phyloP scores from a whole-genome alignment of 2,797 vertebrate genomes.

The Trematomus bernacchii region DNA sequence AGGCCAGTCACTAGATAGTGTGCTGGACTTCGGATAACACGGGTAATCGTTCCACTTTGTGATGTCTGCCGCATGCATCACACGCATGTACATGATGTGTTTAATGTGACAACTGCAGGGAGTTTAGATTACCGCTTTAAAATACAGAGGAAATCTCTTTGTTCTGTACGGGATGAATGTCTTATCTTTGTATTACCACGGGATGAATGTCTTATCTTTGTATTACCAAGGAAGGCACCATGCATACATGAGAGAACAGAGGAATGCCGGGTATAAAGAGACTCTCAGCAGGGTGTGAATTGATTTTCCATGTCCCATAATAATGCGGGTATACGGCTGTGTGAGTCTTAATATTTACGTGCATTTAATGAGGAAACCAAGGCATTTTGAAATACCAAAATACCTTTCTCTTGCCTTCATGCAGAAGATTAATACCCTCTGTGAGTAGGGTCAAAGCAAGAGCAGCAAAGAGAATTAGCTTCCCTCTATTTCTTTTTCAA shows the following conservation, averaged over 20 bases:
- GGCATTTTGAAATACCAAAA: slow-evolving; percentile 44
- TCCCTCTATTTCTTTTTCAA: slow-evolving; percentile 21
- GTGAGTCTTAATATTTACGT: slow-evolving; percentile 58
- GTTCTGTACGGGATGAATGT: neutral
- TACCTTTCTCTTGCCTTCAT: slow-evolving; percentile 30
- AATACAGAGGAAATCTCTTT: neutral
- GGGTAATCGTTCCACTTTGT: slow-evolving; percentile 24
- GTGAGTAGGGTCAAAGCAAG: slow-evolving; percentile 17
- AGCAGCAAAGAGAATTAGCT: slow-evolving; percentile 4
- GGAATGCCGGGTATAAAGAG: slow-evolving; percentile 32
- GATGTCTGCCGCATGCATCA: slow-evolving; percentile 9
- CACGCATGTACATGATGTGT: slow-evolving; percentile 9
- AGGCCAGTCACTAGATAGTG: slow-evolving; percentile 64
- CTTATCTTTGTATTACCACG: slow-evolving; percentile 13
- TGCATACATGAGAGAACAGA: slow-evolving; percentile 24
- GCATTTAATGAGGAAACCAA: slow-evolving; percentile 67
- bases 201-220: too few species aligned
- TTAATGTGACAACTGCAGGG: neutral
- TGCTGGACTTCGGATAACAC: slow-evolving; percentile 55
- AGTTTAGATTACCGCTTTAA: slow-evolving; percentile 35
- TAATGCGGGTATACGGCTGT: slow-evolving; percentile 48
- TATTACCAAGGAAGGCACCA: slow-evolving; percentile 11
- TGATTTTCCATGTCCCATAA: slow-evolving; percentile 40
- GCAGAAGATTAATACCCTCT: slow-evolving; percentile 13
- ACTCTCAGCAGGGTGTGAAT: slow-evolving; percentile 39